A percentile compares a stretch with the other conserved stretches of the same genome.
phyloP scores from a whole-genome alignment of 2,797 vertebrate genomes.

The Odontamblyopus rebecca region DNA sequence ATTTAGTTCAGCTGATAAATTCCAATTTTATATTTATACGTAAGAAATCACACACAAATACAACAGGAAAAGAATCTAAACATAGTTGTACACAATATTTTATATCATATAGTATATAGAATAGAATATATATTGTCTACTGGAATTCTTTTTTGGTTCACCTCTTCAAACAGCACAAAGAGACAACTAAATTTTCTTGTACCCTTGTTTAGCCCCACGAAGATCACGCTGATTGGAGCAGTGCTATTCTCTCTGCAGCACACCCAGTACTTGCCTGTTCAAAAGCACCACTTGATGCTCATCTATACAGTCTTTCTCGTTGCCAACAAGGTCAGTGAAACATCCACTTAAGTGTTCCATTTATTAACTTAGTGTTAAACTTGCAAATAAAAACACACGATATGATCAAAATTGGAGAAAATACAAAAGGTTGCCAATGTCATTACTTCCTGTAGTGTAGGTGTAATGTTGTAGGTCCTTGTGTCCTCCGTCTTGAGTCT shows the following conservation, averaged over 20 bases:
- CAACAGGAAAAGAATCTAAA: background rate
- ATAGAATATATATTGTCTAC: too few species aligned
- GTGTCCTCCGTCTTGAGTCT: conserved; percentile 25
- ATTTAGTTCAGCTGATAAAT: background rate
- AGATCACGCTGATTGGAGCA: conserved; percentile 91
- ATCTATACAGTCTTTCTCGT: conserved; percentile 89
- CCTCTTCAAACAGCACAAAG: too few species aligned
- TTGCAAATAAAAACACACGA: background rate
- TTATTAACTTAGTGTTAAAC: background rate
- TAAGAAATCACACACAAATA: background rate
- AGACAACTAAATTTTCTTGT: background rate
- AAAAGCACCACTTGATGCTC: conserved; percentile 88
- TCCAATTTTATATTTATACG: too few species aligned
- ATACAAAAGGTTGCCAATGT: too few species aligned
- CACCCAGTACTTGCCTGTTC: conserved; percentile 79
- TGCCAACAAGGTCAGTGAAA: conserved; percentile 85
- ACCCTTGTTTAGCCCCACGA: conserved; percentile 82
- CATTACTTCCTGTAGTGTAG: too few species aligned
- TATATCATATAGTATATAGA: too few species aligned
- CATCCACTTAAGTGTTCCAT: background rate
- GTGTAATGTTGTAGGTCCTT: background rate
- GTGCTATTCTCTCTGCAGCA: conserved; percentile 91
- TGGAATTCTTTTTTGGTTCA: too few species aligned
- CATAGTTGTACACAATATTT: too few species aligned
- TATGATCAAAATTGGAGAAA: background rate